Percentiles rank a stretch among this genome's conserved stretches.
phyloP scores from a whole-genome alignment of 2,113 vertebrate species.

The Hippocampus zosterae region DNA sequence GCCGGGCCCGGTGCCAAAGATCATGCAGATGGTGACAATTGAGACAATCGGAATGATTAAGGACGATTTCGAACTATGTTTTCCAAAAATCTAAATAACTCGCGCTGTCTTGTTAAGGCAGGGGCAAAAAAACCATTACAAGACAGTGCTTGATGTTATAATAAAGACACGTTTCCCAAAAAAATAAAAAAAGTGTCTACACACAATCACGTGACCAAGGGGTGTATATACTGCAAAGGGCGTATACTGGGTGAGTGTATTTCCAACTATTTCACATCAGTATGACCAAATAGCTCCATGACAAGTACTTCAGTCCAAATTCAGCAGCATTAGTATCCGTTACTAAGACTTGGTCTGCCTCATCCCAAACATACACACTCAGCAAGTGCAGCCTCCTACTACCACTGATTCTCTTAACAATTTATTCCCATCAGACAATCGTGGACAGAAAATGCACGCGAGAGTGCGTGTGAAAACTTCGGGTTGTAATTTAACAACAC shows the following conservation, averaged over 20 bases:
- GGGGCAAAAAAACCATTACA: not conserved
- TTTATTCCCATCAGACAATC: constrained; percentile 27
- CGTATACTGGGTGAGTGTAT: not conserved
- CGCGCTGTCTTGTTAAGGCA: too few species aligned
- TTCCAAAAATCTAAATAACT: too few species aligned
- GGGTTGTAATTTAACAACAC: not conserved
- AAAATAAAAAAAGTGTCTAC: too few species aligned
- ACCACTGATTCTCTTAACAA: constrained; percentile 28
- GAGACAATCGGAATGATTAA: constrained; percentile 31
- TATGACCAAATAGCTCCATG: not conserved
- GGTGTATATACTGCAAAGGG: not conserved
- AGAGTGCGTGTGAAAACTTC: not conserved
- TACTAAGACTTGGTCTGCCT: not conserved
- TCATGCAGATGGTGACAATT: constrained; percentile 64
- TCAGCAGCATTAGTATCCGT: not conserved
- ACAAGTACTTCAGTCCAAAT: constrained; percentile 11
- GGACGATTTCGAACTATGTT: constrained; percentile 4
- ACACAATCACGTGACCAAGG: not conserved
- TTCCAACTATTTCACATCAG: not conserved
- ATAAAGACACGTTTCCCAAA: not conserved
- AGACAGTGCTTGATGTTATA: too few species aligned
- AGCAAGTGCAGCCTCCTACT: not conserved
- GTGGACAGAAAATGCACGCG: not conserved
- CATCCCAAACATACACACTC: constrained; percentile 3
- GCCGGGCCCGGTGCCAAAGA: constrained; percentile 50